Conservation (phyloP, 1,140 invertebrate species). For the Trypoxylus dichotomus region DNA sequence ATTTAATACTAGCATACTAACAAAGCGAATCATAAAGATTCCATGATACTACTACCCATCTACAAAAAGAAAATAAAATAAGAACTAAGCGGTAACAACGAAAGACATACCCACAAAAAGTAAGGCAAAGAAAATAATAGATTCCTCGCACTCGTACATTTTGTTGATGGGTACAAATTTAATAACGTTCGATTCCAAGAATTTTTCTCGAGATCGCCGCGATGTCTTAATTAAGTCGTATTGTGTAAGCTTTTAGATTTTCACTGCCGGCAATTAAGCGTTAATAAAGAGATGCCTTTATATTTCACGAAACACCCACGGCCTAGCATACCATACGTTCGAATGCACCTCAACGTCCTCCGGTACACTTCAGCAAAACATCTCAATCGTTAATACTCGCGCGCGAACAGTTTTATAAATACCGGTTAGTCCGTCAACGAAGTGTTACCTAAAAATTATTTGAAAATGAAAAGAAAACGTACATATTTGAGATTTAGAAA, state of each 20-base stretch:
- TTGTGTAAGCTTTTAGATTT: conserved; percentile 26
- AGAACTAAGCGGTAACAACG: no score
- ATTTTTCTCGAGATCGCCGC: not conserved
- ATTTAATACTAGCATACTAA: no score
- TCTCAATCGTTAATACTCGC: no score
- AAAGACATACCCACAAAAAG: not conserved
- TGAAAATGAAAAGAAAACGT: no score
- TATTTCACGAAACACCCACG: conserved; percentile 14
- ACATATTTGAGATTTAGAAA: no score
- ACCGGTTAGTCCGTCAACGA: no score
- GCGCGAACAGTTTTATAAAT: no score
- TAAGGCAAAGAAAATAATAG: not conserved
- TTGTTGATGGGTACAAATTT: not conserved
- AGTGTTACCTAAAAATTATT: no score
- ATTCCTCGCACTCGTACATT: not conserved
- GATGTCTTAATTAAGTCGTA: conserved; percentile 23
- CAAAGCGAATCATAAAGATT: no score
- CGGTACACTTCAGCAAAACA: no score
- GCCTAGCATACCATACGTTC: not conserved
- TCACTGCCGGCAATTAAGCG: conserved; percentile 19
- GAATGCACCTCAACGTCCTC: not conserved
- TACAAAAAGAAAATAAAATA: not conserved
- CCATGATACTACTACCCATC: not conserved
- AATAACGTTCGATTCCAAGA: conserved; percentile 8
- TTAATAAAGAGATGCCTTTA: conserved; percentile 9